Conservation (phyloP, 23 tunicate species). For the Clavelina lepadiformis region DNA sequence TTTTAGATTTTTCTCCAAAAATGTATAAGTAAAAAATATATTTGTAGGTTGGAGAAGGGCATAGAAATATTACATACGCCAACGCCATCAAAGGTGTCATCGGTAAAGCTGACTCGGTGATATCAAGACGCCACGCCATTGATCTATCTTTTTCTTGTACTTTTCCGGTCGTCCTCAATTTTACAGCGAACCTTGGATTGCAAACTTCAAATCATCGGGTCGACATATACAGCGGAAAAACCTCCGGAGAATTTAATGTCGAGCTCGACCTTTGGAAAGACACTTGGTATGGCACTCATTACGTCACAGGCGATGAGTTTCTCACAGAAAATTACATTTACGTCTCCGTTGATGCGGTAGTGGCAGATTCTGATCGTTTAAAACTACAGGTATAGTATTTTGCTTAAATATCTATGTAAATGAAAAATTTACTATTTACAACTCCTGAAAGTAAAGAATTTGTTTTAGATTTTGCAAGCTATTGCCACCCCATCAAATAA, state of each 20-base stretch:
- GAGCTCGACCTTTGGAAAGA: constrained; percentile 6
- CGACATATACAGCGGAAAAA: constrained; percentile 12
- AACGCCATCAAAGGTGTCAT: constrained; percentile 17
- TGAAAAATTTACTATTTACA: no score
- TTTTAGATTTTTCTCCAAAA: no score
- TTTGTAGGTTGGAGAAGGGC: not conserved
- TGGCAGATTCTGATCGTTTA: not conserved
- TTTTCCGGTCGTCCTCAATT: not conserved
- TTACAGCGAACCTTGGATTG: not conserved
- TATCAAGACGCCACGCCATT: constrained; percentile 18
- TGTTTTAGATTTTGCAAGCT: constrained; percentile 10
- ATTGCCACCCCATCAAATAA: not conserved
- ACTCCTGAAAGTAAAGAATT: no score
- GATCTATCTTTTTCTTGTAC: constrained; percentile 19
- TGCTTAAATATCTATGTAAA: not conserved
- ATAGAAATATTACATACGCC: not conserved
- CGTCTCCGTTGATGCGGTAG: not conserved
- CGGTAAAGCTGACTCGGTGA: not conserved
- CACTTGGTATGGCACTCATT: not conserved
- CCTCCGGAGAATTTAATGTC: constrained; percentile 10
- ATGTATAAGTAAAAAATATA: not conserved
- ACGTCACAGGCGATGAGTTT: constrained; percentile 2
- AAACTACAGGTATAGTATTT: constrained; percentile 8
- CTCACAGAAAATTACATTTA: not conserved
- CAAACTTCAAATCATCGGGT: constrained; percentile 9